These are phyloP conservation scores for Otolemur crassicaudatus DNA, from an alignment of 2,797 vertebrate genomes.

Conservation along the genomic window DNA sequence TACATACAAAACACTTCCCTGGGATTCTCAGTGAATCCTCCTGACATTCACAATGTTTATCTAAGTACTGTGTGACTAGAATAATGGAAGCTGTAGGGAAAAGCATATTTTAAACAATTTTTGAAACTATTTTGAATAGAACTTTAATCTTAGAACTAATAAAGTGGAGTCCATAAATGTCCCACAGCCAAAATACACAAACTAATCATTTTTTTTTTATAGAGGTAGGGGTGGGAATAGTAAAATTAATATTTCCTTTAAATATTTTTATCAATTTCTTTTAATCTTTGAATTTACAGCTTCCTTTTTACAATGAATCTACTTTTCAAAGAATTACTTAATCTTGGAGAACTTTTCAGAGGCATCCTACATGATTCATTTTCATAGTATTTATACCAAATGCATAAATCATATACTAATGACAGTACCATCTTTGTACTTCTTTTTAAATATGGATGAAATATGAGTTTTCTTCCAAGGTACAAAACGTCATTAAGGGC, in stretches of 20 bases:
- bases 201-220: conserved; percentile 52
- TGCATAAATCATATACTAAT: conserved; percentile 74
- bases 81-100: conserved; percentile 66
- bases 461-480: conserved; percentile 88
- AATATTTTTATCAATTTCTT: conserved; percentile 66
- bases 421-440: conserved; percentile 79
- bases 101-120: conserved; percentile 67
- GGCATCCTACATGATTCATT: conserved; percentile 48
- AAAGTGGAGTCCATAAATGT: conserved; percentile 50
- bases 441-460: conserved; percentile 87
- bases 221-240: not conserved
- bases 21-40: conserved; percentile 8
- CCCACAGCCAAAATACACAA: conserved; percentile 63
- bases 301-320: conserved; percentile 55
- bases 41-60: not conserved
- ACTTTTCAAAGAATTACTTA: conserved; percentile 65
- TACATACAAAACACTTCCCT: not conserved
- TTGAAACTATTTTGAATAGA: conserved; percentile 56
- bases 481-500: conserved; percentile 91
- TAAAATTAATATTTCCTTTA: conserved; percentile 75
- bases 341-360: conserved; percentile 80
- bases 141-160: conserved; percentile 75
- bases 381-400: conserved; percentile 73
- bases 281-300: conserved; percentile 54
- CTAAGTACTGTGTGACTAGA: not conserved